Percentiles rank a stretch among this genome's conserved stretches.
Evolutionary conservation across 2,888 invertebrate species (phyloP).

Genomic region (Lissocephala sabroskyi): DNA sequence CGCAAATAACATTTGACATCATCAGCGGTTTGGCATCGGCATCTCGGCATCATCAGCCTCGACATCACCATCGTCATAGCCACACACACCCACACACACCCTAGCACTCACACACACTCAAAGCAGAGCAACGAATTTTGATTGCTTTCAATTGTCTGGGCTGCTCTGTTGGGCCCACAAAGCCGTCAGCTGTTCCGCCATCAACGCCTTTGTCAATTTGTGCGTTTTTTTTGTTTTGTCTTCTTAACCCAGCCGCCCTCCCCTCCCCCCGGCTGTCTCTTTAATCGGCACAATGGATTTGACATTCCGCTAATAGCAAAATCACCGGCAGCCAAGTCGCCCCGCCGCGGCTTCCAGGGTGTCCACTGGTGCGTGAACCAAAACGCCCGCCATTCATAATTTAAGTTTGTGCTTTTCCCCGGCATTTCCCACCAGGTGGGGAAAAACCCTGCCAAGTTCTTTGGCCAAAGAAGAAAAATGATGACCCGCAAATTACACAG

Average conservation of each 20-base stretch:
- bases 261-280: conserved; percentile 19
- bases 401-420: conserved; percentile 22
- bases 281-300: conserved; percentile 55
- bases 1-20: conserved; percentile 41
- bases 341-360: no score
- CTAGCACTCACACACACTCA: no score
- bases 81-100: no score
- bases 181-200: conserved; percentile 12
- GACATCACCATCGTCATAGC: no score
- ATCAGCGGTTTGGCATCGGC: conserved; percentile 14
- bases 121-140: conserved; percentile 21
- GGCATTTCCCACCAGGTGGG: conserved; percentile 40
- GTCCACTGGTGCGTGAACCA: conserved; percentile 34
- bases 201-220: conserved; percentile 5
- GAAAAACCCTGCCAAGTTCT: background rate
- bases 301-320: conserved; percentile 51
- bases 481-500: conserved; percentile 45
- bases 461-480: no score
- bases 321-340: background rate
- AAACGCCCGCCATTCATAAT: conserved; percentile 25
- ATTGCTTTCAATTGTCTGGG: conserved; percentile 51
- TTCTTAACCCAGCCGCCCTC: no score
- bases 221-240: no score
- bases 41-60: no score
- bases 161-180: conserved; percentile 15